Conservation (phyloP, 2,113 vertebrate species). For the Sinosuthora webbiana region DNA sequence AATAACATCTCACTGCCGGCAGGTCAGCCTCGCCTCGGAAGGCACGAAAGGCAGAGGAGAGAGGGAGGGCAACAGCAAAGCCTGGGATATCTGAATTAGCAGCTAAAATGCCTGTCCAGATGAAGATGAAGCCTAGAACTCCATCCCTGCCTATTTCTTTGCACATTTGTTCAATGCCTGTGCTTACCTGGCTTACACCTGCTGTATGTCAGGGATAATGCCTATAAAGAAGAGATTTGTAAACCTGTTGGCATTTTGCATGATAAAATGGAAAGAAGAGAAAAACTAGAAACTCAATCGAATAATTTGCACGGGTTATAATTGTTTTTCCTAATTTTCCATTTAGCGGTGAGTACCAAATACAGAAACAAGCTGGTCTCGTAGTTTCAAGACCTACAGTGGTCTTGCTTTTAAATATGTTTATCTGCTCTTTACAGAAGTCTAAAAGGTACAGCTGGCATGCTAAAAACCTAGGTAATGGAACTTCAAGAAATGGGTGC, state of each 20-base stretch:
- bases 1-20: not conserved
- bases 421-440: not conserved
- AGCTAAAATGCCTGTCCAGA: not conserved
- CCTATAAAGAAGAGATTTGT: not conserved
- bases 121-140: not conserved
- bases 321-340: not conserved
- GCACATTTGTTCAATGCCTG: not conserved
- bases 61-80: not conserved
- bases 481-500: not conserved
- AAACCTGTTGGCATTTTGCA: not conserved
- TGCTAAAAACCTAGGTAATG: not conserved
- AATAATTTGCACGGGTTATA: not conserved
- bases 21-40: constrained; percentile 1
- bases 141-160: not conserved
- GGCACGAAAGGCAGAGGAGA: not conserved
- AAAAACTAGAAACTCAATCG: not conserved
- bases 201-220: not conserved
- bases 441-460: not conserved
- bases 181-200: not conserved
- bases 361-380: not conserved
- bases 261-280: not conserved
- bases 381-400: not conserved
- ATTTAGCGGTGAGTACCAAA: not conserved
- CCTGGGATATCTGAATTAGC: not conserved
- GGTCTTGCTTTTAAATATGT: not conserved